Evolutionary conservation across 2,888 invertebrate genomes (phyloP), one percentile per base, ranked within the genome.

Genomic region (Stenurella melanura): DNA sequence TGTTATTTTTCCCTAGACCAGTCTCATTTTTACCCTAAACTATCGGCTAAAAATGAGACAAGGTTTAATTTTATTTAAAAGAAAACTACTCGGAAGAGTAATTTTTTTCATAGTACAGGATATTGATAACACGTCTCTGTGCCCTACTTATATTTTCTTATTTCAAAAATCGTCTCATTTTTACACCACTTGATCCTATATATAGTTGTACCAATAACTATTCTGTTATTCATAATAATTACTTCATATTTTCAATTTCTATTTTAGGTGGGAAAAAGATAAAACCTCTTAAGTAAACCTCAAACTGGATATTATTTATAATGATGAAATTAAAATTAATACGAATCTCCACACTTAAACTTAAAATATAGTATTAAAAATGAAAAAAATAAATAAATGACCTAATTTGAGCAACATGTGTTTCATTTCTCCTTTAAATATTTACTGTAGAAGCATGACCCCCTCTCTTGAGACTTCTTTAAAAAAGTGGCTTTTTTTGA

Each of bases 401-500:
- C 60, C 18, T 70, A 70, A 74, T 74, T 78, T 63, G 19, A 30
- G 42, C 38, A 75, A 26, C 74, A 74, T 60, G 57, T 71, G 71
- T 77, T 54, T 74, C 57, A 57, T 75, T 68, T 68, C 67, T 54
- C 54, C 34, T 12, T 34, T 38, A 34, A 57, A 34, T 57, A 34
- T 69, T 56, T 12, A 26, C 66, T 54, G 21, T 38, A 12, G 34
- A 42, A 64, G 57, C 26, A 70, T 34, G 12, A 57, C 58, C 72
- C 57, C 60, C 72, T 68, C 72, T 57, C 72, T 57, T 11, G 12
- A 54, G 21, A 30, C 73, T 64, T 68, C 77, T 75, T 78, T 57
- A 74, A 73, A 78, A 76, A 78, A 78, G 78, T 80, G 78, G 73
- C 74, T 74, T 78, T 81, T 78, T 82, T 80, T 77, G 68, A 78